Conservation (phyloP, 1,140 invertebrate genomes). For the Nymphalis io region DNA sequence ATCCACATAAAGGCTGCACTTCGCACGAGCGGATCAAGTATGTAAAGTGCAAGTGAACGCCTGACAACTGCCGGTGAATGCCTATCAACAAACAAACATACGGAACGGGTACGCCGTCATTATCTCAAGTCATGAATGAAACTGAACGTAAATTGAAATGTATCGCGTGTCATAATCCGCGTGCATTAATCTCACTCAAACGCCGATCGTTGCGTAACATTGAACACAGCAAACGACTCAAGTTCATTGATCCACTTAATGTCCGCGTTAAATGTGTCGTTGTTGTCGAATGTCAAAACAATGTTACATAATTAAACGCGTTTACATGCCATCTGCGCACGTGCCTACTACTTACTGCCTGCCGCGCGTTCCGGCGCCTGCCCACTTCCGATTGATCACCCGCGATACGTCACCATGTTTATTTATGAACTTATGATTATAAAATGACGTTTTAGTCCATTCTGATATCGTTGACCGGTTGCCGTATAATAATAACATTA, state of each 20-base stretch:
- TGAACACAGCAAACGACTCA: conserved; percentile 67
- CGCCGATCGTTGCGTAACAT: conserved; percentile 74
- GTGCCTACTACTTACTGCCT: conserved; percentile 36
- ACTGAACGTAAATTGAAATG: conserved; percentile 79
- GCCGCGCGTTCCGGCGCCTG: conserved; percentile 34
- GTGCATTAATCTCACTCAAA: conserved; percentile 79
- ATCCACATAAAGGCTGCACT: conserved; percentile 10
- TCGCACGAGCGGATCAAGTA: conserved; percentile 10
- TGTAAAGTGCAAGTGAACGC: conserved; percentile 40
- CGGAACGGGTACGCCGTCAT: conserved; percentile 71
- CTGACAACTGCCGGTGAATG: conserved; percentile 40
- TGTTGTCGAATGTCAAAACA: conserved; percentile 77
- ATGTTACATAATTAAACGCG: conserved; percentile 74
- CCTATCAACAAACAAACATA: conserved; percentile 63
- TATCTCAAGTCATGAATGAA: conserved; percentile 78
- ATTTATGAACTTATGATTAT: conserved; percentile 80
- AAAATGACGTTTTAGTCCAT: conserved; percentile 75
- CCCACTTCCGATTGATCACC: conserved; percentile 55
- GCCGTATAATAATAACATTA: conserved; percentile 73
- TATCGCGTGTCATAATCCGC: conserved; percentile 80
- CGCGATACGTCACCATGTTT: conserved; percentile 68
- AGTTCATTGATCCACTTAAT: conserved; percentile 80
- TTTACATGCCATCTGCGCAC: conserved; percentile 60
- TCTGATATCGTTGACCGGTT: conserved; percentile 74
- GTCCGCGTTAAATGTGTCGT: conserved; percentile 77